These are phyloP conservation scores for Polietes domitor DNA, from an alignment of 2,888 invertebrate genomes.

Conservation along the genomic window DNA sequence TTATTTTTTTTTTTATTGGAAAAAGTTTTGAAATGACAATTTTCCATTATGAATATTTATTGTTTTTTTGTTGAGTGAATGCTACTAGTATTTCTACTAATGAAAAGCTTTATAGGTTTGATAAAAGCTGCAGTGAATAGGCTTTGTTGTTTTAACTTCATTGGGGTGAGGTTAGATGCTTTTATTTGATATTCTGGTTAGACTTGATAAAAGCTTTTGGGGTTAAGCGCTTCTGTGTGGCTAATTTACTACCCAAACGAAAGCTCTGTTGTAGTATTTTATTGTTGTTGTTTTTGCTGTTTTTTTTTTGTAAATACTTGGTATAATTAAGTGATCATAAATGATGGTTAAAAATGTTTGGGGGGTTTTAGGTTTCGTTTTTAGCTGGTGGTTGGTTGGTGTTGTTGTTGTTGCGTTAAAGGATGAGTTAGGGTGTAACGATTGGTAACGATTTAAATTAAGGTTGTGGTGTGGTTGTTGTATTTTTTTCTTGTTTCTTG, in stretches of 20 bases:
- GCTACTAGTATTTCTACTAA: conserved; percentile 19
- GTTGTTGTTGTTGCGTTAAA: conserved; percentile 32
- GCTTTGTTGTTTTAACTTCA: conserved; percentile 11
- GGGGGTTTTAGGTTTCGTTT: background rate
- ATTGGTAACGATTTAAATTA: conserved; percentile 17
- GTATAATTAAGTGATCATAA: conserved; percentile 21
- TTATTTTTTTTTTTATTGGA: background rate
- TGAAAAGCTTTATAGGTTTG: conserved; percentile 16
- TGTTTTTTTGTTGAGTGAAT: background rate
- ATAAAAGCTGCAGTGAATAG: conserved; percentile 17
- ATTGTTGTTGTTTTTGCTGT: background rate
- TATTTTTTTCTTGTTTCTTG: conserved; percentile 25
- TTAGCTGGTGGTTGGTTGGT: conserved; percentile 48
- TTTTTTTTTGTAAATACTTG: conserved; percentile 13
- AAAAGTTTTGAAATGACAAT: background rate
- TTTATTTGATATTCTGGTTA: conserved; percentile 30
- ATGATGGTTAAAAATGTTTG: conserved; percentile 47
- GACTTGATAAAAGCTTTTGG: conserved; percentile 29
- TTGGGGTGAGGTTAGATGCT: conserved; percentile 33
- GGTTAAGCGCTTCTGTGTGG: conserved; percentile 27
- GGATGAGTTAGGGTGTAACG: conserved; percentile 52
- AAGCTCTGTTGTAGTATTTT: conserved; percentile 29
- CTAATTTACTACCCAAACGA: background rate
- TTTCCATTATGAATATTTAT: background rate
- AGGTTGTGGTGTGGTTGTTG: conserved; percentile 15